Percentiles rank a stretch among this genome's conserved stretches.
phyloP scores from a whole-genome alignment of 2,888 invertebrate genomes.

The Aphidoletes aphidimyza region DNA sequence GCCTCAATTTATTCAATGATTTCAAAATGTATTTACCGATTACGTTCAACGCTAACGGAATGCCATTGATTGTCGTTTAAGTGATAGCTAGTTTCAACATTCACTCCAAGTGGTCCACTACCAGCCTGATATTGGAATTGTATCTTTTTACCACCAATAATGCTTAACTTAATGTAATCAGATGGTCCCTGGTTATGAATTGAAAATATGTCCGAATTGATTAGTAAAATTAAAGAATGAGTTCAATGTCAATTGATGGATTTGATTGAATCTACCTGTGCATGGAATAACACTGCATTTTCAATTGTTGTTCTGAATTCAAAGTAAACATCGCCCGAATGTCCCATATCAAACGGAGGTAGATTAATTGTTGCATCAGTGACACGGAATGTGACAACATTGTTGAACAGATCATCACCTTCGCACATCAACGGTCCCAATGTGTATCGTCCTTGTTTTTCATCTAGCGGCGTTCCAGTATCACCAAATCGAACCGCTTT shows the following conservation, averaged over 20 bases:
- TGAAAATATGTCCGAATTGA: slow-evolving; percentile 32
- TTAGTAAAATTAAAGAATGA: too few species aligned
- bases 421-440: slow-evolving; percentile 90
- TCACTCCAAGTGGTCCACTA: slow-evolving; percentile 87
- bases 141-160: slow-evolving; percentile 86
- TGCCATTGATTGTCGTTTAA: slow-evolving; percentile 95
- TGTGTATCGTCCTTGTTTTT: slow-evolving; percentile 87
- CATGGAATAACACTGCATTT: slow-evolving; percentile 90
- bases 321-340: slow-evolving; percentile 96
- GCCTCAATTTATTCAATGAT: slow-evolving; percentile 26
- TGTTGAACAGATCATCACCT: slow-evolving; percentile 93
- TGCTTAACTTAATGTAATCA: slow-evolving; percentile 90
- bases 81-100: slow-evolving; percentile 85
- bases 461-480: slow-evolving; percentile 90
- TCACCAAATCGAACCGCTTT: slow-evolving; percentile 93
- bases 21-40: slow-evolving; percentile 69
- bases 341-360: slow-evolving; percentile 90
- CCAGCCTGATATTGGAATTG: slow-evolving; percentile 95
- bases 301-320: slow-evolving; percentile 93
- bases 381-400: slow-evolving; percentile 93
- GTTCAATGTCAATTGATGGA: neutral
- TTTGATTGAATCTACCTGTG: slow-evolving; percentile 67
- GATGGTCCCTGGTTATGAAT: slow-evolving; percentile 75
- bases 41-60: slow-evolving; percentile 93
- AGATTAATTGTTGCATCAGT: slow-evolving; percentile 89